A percentile compares a stretch with the other conserved stretches of the same genome.
Conservation (phyloP, 2,888 invertebrate genomes). For the Leptinotarsa haldemani region DNA sequence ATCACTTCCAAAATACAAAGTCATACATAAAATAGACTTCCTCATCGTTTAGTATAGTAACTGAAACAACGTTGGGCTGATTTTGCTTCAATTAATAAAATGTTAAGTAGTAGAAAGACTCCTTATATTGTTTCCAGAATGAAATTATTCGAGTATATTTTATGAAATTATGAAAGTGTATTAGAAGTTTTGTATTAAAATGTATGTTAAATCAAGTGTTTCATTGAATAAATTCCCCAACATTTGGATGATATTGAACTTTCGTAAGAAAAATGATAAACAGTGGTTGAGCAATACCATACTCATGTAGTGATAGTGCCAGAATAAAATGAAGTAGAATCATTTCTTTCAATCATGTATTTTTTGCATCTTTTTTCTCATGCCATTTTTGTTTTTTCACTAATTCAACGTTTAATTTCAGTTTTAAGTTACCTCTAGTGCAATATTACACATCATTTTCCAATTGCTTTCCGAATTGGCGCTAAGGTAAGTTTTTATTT, state of each 20-base stretch:
- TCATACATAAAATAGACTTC: slow-evolving; percentile 33
- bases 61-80: slow-evolving; percentile 26
- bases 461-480: slow-evolving; percentile 50
- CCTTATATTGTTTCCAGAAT: slow-evolving; percentile 34
- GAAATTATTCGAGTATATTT: slow-evolving; percentile 36
- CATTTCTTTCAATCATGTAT: slow-evolving; percentile 17
- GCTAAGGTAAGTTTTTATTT: slow-evolving; percentile 50
- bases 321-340: slow-evolving; percentile 8
- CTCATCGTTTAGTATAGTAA: slow-evolving; percentile 12
- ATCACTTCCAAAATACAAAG: slow-evolving; percentile 31
- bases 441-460: slow-evolving; percentile 54
- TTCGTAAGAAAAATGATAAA: slow-evolving; percentile 31
- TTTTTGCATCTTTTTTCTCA: slow-evolving; percentile 24
- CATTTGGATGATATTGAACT: not conserved
- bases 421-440: slow-evolving; percentile 68
- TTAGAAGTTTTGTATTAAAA: slow-evolving; percentile 45
- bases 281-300: slow-evolving; percentile 27
- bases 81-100: slow-evolving; percentile 28
- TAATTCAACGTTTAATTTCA: slow-evolving; percentile 65
- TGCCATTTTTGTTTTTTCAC: slow-evolving; percentile 52
- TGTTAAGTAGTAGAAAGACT: slow-evolving; percentile 14
- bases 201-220: slow-evolving; percentile 42
- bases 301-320: slow-evolving; percentile 2
- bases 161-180: slow-evolving; percentile 38
- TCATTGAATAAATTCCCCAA: slow-evolving; percentile 33